Conservation (phyloP, 2,888 invertebrate genomes). For the Melanophora roralis region DNA sequence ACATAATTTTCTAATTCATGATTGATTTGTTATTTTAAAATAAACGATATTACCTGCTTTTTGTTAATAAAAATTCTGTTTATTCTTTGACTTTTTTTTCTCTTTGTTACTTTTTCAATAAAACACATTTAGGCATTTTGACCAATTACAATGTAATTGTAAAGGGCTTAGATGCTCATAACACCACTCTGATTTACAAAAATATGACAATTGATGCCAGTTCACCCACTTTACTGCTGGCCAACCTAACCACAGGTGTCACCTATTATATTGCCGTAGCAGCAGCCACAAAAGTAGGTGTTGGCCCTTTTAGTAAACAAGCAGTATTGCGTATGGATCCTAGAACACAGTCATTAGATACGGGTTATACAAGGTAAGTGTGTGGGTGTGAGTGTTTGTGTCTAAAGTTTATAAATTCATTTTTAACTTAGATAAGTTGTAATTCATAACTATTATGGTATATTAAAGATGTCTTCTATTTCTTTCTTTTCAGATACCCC, state of each 20-base stretch:
- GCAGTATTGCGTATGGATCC: constrained; percentile 81
- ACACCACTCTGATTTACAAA: constrained; percentile 80
- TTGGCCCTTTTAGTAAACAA: constrained; percentile 87
- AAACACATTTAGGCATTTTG: constrained; percentile 78
- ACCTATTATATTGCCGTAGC: constrained; percentile 91
- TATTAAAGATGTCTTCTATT: background rate
- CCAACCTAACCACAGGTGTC: constrained; percentile 88
- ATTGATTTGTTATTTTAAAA: too few species aligned
- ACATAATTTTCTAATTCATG: too few species aligned
- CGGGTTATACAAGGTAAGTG: constrained; percentile 74
- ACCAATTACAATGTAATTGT: constrained; percentile 88
- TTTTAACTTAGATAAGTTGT: background rate
- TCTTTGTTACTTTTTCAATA: too few species aligned
- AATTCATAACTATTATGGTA: background rate
- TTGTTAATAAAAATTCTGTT: too few species aligned
- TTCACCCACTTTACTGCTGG: constrained; percentile 85
- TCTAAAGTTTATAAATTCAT: background rate
- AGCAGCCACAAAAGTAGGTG: constrained; percentile 88
- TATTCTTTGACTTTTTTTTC: too few species aligned
- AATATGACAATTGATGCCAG: constrained; percentile 85
- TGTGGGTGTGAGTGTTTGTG: background rate
- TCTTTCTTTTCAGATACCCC: constrained; percentile 77
- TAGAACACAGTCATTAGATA: constrained; percentile 79
- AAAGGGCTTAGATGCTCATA: constrained; percentile 80
- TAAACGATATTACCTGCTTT: too few species aligned